These are phyloP conservation scores for Melolontha melolontha DNA, from an alignment of 2,888 invertebrate species.

Conservation along the genomic window DNA sequence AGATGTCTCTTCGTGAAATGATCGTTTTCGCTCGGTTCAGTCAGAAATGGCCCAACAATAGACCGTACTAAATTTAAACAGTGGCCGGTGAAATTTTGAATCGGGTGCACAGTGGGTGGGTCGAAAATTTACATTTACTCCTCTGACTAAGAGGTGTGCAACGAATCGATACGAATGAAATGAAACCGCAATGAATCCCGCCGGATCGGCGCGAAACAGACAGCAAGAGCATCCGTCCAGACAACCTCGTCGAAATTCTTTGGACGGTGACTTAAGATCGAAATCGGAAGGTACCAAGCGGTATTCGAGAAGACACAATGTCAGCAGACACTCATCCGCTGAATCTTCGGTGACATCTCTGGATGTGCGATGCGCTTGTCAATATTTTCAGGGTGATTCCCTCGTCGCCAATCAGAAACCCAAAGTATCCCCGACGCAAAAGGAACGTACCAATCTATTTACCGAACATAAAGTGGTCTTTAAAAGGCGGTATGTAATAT, in stretches of 20 bases:
- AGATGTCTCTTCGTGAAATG: conserved; percentile 33
- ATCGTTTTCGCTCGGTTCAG: conserved; percentile 51
- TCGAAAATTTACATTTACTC: conserved; percentile 28
- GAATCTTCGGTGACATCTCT: conserved; percentile 73
- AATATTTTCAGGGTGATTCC: conserved; percentile 85
- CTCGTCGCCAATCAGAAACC: conserved; percentile 76
- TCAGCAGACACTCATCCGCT: conserved; percentile 79
- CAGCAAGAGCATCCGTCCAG: conserved; percentile 25
- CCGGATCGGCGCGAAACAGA: conserved; percentile 25
- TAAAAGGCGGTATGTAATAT: conserved; percentile 28
- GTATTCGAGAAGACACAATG: conserved; percentile 71
- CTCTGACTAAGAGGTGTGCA: conserved; percentile 9
- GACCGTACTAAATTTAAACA: conserved; percentile 60
- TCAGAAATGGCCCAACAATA: conserved; percentile 57
- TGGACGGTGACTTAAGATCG: conserved; percentile 67
- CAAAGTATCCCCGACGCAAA: neutral
- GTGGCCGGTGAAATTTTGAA: conserved; percentile 58
- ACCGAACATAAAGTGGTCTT: conserved; percentile 23
- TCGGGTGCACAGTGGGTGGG: conserved; percentile 46
- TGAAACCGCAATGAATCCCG: conserved; percentile 39
- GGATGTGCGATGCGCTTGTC: conserved; percentile 88
- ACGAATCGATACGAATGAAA: conserved; percentile 25
- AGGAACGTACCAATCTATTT: conserved; percentile 20
- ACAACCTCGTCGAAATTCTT: conserved; percentile 28
- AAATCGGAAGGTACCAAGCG: conserved; percentile 76